Evolutionary conservation across 2,797 vertebrate species (phyloP).

Genomic region (Melanotaenia boesemani): DNA sequence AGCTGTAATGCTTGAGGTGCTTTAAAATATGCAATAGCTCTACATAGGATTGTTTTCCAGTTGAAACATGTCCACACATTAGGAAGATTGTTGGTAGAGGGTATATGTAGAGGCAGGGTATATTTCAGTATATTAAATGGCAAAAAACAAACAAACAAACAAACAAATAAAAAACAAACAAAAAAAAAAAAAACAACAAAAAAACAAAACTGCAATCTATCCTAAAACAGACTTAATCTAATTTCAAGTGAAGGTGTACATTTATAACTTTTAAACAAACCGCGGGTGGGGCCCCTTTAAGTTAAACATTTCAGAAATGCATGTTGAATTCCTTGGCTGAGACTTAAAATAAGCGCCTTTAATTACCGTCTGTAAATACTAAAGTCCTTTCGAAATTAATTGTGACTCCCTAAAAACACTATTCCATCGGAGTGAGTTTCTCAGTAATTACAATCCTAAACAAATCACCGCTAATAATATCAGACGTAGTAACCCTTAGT

Average conservation of each 20-base stretch:
- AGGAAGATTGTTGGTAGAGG: not conserved
- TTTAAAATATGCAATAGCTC: slow-evolving; percentile 35
- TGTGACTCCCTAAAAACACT: not conserved
- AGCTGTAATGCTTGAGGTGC: not conserved
- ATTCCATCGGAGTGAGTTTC: not conserved
- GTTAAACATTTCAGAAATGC: not conserved
- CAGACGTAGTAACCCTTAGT: not conserved
- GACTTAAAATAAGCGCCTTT: slow-evolving; percentile 2
- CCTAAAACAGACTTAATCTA: too few relatives aligned
- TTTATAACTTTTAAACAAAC: not conserved
- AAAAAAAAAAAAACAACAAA: too few relatives aligned
- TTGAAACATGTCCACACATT: slow-evolving; percentile 34
- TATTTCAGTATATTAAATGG: slow-evolving; percentile 18
- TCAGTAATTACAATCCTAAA: not conserved
- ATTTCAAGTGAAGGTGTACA: not conserved
- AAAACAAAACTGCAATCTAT: too few relatives aligned
- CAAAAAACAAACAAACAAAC: too few relatives aligned
- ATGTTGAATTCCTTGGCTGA: not conserved
- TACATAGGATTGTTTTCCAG: slow-evolving; percentile 33
- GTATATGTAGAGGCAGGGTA: too few relatives aligned
- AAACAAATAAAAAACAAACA: too few relatives aligned
- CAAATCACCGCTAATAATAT: not conserved
- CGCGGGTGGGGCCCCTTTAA: not conserved
- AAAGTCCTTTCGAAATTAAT: not conserved
- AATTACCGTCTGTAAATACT: not conserved